phyloP scores from a whole-genome alignment of 1,140 invertebrate genomes.

The Zaprionus africanus region DNA sequence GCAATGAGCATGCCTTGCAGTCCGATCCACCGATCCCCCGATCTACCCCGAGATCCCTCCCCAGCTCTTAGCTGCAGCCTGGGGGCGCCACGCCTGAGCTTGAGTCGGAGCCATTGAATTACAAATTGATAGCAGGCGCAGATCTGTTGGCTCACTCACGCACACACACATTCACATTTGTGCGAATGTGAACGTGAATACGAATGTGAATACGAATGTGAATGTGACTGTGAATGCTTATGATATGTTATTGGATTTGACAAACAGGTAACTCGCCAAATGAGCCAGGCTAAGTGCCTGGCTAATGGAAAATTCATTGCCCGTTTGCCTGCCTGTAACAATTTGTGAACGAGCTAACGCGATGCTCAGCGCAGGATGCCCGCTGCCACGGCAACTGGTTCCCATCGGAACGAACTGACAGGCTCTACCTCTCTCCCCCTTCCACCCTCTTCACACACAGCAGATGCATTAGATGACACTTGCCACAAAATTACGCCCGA shows the following conservation, averaged over 20 bases:
- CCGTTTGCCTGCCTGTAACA: slow-evolving; percentile 6
- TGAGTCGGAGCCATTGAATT: slow-evolving; percentile 38
- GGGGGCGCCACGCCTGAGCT: neutral
- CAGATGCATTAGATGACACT: neutral
- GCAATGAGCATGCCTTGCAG: neutral
- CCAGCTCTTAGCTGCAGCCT: no score
- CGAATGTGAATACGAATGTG: neutral
- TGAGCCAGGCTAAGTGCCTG: slow-evolving; percentile 5
- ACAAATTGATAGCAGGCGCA: slow-evolving; percentile 29
- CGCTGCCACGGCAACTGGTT: slow-evolving; percentile 18
- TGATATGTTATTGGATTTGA: slow-evolving; percentile 22
- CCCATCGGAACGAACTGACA: neutral
- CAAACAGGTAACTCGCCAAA: slow-evolving; percentile 10
- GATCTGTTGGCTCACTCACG: slow-evolving; percentile 1
- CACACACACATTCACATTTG: neutral
- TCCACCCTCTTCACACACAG: neutral
- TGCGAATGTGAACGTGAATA: neutral
- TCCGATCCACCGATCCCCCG: neutral
- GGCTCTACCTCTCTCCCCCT: neutral
- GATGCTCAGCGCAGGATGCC: slow-evolving; percentile 31
- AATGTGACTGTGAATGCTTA: neutral
- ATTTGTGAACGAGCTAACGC: slow-evolving; percentile 37
- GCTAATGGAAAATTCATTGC: slow-evolving; percentile 35
- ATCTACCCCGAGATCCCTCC: neutral
- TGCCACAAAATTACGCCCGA: neutral